phyloP scores from a whole-genome alignment of 1,140 invertebrate genomes.

The Teleogryllus occipitalis region DNA sequence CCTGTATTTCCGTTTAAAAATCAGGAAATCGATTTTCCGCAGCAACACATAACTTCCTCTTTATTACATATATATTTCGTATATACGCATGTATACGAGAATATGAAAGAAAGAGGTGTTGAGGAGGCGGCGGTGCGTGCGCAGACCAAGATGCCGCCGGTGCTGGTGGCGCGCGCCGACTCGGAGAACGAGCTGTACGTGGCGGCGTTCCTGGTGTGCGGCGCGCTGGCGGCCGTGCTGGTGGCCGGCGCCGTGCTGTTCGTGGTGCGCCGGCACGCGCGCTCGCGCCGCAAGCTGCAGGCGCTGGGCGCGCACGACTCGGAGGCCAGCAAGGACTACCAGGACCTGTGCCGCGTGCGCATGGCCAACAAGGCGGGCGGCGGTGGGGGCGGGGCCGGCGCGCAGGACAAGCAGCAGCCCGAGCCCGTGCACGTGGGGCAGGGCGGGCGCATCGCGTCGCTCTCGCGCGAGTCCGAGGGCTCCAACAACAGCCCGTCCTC shows the following conservation, averaged over 20 bases:
- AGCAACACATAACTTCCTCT: too few relatives aligned
- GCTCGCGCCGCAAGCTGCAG: constrained; percentile 59
- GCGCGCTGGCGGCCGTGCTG: constrained; percentile 56
- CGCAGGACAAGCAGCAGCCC: constrained; percentile 51
- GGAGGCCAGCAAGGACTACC: constrained; percentile 89
- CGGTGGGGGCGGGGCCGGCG: constrained; percentile 69
- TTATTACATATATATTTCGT: too few relatives aligned
- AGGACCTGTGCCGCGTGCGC: constrained; percentile 38
- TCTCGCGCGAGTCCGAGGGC: constrained; percentile 71
- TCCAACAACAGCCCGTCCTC: constrained; percentile 67
- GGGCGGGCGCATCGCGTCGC: constrained; percentile 62
- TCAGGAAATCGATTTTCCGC: too few relatives aligned
- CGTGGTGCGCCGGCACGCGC: constrained; percentile 63
- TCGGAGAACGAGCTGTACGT: constrained; percentile 36
- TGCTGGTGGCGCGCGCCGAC: constrained; percentile 34
- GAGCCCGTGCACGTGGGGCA: constrained; percentile 42
- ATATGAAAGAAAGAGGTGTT: too few relatives aligned
- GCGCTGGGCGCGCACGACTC: constrained; percentile 62
- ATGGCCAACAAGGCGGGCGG: too few relatives aligned
- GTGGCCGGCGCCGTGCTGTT: constrained; percentile 59
- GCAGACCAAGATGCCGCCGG: constrained; percentile 47
- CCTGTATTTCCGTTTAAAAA: too few relatives aligned
- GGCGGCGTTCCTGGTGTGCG: constrained; percentile 55
- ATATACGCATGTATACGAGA: too few relatives aligned
- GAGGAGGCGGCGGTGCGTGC: too few relatives aligned